Evolutionary conservation across 2,888 invertebrate genomes (phyloP).

Genomic region (Augiades crinisus): DNA sequence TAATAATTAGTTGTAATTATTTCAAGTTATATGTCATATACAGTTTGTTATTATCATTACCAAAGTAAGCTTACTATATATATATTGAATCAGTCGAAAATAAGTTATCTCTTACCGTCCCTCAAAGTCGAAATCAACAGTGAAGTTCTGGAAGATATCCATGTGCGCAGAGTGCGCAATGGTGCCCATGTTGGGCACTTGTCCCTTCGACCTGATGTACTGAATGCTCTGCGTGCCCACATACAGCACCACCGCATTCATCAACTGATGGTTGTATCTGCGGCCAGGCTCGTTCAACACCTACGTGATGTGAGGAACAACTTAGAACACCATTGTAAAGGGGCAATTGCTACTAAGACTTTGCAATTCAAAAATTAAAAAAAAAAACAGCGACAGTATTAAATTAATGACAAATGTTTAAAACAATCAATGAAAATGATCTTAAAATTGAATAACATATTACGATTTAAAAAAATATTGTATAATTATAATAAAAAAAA

Average conservation of each 20-base stretch:
- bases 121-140: constrained; percentile 98
- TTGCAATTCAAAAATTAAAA: too few species aligned
- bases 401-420: background rate
- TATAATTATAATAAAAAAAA: background rate
- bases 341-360: too few species aligned
- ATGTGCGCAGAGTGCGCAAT: constrained; percentile 99
- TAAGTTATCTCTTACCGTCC: constrained; percentile 87
- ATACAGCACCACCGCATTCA: constrained; percentile 98
- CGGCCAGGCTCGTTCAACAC: constrained; percentile 93
- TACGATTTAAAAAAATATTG: background rate
- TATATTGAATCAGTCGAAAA: too few species aligned
- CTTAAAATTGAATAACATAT: background rate
- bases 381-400: too few species aligned
- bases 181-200: constrained; percentile 97
- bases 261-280: constrained; percentile 96
- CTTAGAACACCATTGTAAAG: too few species aligned
- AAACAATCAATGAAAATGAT: constrained; percentile 8
- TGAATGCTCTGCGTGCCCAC: constrained; percentile 98
- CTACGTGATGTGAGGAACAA: constrained; percentile 38
- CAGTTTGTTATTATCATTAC: too few species aligned
- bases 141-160: constrained; percentile 99
- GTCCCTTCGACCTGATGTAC: constrained; percentile 93
- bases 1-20: too few species aligned
- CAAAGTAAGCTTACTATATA: too few species aligned
- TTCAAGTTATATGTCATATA: too few species aligned